Conservation (phyloP, 2,113 vertebrate species). For the Colistium nudipinnis region DNA sequence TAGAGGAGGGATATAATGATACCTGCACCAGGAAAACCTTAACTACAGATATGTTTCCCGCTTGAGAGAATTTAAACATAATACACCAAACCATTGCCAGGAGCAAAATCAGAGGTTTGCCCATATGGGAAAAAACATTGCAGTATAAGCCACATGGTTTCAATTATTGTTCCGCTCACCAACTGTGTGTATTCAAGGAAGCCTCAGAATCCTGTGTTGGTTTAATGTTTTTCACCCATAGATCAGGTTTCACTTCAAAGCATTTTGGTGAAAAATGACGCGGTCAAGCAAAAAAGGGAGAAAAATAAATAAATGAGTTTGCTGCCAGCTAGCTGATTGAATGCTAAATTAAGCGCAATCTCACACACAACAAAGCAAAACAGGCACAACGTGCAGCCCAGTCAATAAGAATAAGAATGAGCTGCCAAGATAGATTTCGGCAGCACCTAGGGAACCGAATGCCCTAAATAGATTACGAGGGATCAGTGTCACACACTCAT, state of each 20-base stretch:
- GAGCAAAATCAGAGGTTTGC: constrained; percentile 21
- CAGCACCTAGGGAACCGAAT: not conserved
- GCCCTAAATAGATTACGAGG: constrained; percentile 8
- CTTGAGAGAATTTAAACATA: not conserved
- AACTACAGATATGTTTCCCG: not conserved
- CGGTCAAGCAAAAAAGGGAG: not conserved
- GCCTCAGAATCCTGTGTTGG: constrained; percentile 2
- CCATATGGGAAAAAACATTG: not conserved
- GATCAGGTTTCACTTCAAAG: constrained; percentile 18
- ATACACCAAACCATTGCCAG: not conserved
- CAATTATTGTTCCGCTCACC: constrained; percentile 17
- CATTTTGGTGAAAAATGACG: constrained; percentile 1
- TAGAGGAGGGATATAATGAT: not conserved
- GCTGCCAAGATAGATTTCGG: constrained; percentile 21
- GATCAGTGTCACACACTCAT: not conserved
- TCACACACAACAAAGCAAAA: not conserved
- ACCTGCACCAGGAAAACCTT: constrained; percentile 11
- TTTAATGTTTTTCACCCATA: constrained; percentile 12
- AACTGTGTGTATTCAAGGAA: constrained; percentile 16
- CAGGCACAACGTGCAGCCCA: no score
- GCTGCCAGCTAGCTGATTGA: constrained; percentile 1
- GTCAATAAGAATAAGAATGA: no score
- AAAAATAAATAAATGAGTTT: constrained; percentile 3
- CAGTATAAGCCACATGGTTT: constrained; percentile 38
- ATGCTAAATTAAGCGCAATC: constrained; percentile 5